Conservation (phyloP, 2,113 vertebrate genomes). For the Chroicocephalus ridibundus region DNA sequence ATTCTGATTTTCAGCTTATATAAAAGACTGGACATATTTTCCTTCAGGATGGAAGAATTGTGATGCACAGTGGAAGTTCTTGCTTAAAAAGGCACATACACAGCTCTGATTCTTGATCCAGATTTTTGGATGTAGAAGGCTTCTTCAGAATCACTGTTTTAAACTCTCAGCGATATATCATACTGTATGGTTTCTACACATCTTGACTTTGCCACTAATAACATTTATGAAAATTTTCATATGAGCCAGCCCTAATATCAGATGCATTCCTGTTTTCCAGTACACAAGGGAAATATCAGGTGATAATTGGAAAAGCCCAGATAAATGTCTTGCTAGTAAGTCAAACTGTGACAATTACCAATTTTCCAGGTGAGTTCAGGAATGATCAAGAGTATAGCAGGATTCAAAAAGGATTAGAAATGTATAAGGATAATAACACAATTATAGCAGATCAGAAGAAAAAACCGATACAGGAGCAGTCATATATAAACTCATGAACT, state of each 20-base stretch:
- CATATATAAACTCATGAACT: not conserved
- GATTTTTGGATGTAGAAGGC: not conserved
- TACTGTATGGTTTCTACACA: not conserved
- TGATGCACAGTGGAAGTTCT: not conserved
- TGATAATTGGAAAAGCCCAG: not conserved
- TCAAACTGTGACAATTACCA: constrained; percentile 29
- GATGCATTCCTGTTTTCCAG: not conserved
- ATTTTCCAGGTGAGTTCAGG: not conserved
- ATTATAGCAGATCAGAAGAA: not conserved
- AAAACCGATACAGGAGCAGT: not conserved
- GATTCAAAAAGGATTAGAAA: constrained; percentile 47
- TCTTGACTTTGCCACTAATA: not conserved
- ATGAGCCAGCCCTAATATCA: not conserved
- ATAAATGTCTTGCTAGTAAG: not conserved
- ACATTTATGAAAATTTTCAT: not conserved
- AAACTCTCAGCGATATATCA: not conserved
- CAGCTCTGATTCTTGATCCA: not conserved
- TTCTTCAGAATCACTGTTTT: not conserved
- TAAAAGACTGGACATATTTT: not conserved
- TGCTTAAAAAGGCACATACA: not conserved
- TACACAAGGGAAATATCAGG: not conserved
- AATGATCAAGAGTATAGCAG: not conserved
- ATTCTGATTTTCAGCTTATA: not conserved
- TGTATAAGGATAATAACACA: not conserved
- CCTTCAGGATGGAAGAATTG: not conserved